Percentiles rank a stretch among this genome's conserved stretches.
These are phyloP conservation scores for Micrasema longulum DNA, from an alignment of 1,140 invertebrate genomes.

Conservation along the genomic window DNA sequence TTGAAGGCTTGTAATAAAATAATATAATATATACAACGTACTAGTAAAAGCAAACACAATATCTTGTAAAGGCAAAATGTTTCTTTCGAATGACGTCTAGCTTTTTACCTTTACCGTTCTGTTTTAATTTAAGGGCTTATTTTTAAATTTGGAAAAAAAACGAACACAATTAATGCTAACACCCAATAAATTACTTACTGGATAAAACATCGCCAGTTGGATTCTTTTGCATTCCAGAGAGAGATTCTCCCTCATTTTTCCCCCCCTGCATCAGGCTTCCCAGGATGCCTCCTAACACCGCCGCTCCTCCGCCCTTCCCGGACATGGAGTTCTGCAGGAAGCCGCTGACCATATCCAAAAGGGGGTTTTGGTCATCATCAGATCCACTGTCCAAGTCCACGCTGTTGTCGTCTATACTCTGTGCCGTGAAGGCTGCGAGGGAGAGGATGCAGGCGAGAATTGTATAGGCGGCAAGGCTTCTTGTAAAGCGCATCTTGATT, in stretches of 20 bases:
- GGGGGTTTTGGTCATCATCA: constrained; percentile 63
- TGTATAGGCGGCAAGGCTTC: neutral
- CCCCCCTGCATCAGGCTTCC: constrained; percentile 69
- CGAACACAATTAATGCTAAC: too few species aligned
- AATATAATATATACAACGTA: too few species aligned
- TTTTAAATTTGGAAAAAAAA: too few species aligned
- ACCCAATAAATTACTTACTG: too few species aligned
- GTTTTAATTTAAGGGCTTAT: too few species aligned
- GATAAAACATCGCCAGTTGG: constrained; percentile 57
- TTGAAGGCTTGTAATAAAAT: too few species aligned
- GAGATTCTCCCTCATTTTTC: constrained; percentile 55
- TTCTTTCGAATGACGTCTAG: too few species aligned
- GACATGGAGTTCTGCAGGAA: constrained; percentile 68
- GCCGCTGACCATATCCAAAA: constrained; percentile 69
- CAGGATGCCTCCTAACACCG: constrained; percentile 66
- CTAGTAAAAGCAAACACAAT: too few species aligned
- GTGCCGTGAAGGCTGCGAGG: constrained; percentile 39
- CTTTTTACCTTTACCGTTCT: constrained; percentile 57
- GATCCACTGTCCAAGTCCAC: constrained; percentile 58
- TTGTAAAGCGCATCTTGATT: too few species aligned
- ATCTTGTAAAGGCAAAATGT: too few species aligned
- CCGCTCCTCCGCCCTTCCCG: constrained; percentile 62
- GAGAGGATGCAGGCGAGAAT: constrained; percentile 8
- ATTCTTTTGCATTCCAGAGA: constrained; percentile 61
- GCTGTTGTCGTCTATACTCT: constrained; percentile 47